Base-by-base conservation (phyloP, 2,113 vertebrate genomes). In the Emydura subglobosa region DNA sequence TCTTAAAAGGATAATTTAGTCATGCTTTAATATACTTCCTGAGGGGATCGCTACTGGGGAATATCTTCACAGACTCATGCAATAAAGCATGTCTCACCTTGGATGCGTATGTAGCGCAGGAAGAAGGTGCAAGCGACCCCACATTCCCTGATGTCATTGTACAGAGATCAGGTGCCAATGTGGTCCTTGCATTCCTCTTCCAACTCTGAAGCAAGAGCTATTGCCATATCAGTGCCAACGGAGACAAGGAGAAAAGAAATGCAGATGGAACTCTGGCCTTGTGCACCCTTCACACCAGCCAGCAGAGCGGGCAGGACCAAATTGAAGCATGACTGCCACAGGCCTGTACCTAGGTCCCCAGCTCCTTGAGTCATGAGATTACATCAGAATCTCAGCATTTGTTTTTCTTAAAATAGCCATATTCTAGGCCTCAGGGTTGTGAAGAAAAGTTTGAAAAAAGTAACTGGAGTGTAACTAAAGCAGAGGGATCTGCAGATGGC, bases 251-350 rank as follows among this genome's bases (percentile, higher is more conserved):
- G 57, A 5, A 51, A 83, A 21, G 19, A 19, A 79, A 93, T 68
- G 34, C 9, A 10, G 0, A 1, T 76, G 72, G 7, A 13, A 88
- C 92, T 83, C 25, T 76, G 85, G 4, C 34, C 84, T n/a, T 42
- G 10, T n/a, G 42, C 11, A 34, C 0, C 0, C 76, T 81, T 53
- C 27, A 89, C 74, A 85, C 6, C 2, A 65, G 2, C 7, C 34
- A 93, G 21, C 17, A 31, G 0, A 7, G n/a, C 29, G 19, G 14
- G 6, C 5, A 92, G 83, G 10, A 0, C 22, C 19, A 80, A 24
- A 29, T 42, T 6, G 25, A 0, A 0, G 29, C 55, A 51, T 74
- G 65, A 1, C 9, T 86, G 49, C 27, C 39, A 85, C 9, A 90
- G 29, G 85, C 1, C 16, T 86, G 6, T 57, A 82, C n/a, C 51